A percentile compares a stretch with the other conserved stretches of the same genome.
Conservation (phyloP, 2,888 invertebrate species). For the Andrena bicolor region DNA sequence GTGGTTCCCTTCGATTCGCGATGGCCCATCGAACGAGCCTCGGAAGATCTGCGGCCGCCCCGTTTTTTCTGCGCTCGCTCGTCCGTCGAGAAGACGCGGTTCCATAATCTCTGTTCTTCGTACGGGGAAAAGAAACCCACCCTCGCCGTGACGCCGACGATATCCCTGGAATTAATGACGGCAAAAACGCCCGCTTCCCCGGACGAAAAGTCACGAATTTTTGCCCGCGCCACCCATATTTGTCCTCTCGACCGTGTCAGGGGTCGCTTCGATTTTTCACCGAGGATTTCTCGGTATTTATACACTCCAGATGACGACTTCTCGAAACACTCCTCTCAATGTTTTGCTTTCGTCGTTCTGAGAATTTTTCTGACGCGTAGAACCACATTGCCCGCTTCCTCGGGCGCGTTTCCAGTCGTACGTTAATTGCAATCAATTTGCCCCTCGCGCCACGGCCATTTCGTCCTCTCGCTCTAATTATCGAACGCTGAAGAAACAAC, state of each 20-base stretch:
- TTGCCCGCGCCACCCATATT: slow-evolving; percentile 11
- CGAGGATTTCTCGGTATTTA: slow-evolving; percentile 25
- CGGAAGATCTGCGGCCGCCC: not conserved
- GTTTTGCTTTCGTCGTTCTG: not conserved
- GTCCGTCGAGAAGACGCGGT: slow-evolving; percentile 14
- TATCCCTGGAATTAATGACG: slow-evolving; percentile 64
- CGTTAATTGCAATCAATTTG: no score
- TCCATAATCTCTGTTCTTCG: slow-evolving; percentile 57
- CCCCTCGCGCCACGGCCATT: not conserved
- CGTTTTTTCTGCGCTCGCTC: not conserved
- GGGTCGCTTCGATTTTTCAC: slow-evolving; percentile 29
- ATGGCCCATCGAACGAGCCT: slow-evolving; percentile 14
- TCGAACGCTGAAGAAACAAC: not conserved
- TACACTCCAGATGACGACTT: slow-evolving; percentile 35
- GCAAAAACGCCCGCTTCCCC: slow-evolving; percentile 55
- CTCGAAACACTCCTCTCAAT: not conserved
- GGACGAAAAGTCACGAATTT: slow-evolving; percentile 55
- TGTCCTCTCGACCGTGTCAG: not conserved
- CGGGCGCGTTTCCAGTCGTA: not conserved
- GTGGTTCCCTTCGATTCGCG: not conserved
- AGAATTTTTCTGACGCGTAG: not conserved
- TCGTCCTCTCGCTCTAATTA: not conserved
- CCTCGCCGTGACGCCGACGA: slow-evolving; percentile 45
- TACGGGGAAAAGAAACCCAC: slow-evolving; percentile 48
- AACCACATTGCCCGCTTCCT: not conserved